These are phyloP conservation scores for Tichodroma muraria DNA, from an alignment of 2,113 vertebrate genomes.

Conservation along the genomic window DNA sequence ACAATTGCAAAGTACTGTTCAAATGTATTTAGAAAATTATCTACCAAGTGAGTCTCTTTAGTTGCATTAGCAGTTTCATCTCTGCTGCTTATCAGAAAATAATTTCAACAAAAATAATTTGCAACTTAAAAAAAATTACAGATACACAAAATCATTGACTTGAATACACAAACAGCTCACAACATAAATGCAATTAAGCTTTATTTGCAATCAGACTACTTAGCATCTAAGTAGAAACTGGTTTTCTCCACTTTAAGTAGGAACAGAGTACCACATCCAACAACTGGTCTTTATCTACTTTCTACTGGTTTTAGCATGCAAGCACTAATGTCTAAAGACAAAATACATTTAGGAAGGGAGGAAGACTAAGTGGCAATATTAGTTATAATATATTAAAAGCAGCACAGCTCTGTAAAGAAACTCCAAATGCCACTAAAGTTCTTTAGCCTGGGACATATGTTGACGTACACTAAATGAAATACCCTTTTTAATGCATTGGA, in stretches of 20 bases:
- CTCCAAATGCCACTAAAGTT: background rate
- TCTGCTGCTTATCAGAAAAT: background rate
- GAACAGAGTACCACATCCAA: background rate
- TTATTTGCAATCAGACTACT: background rate
- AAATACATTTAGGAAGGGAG: background rate
- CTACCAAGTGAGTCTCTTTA: background rate
- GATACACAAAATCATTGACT: background rate
- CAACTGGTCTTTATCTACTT: background rate
- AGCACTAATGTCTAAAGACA: background rate
- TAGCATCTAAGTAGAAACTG: background rate
- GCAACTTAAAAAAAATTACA: background rate
- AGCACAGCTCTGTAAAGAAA: background rate
- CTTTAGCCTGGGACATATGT: background rate
- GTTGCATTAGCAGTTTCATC: background rate
- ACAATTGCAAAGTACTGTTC: background rate
- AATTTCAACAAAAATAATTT: background rate
- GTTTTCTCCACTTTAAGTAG: background rate
- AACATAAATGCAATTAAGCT: background rate
- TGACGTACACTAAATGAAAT: background rate
- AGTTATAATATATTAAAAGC: background rate
- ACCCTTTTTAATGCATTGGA: background rate
- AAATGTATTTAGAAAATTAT: background rate
- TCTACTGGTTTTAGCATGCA: background rate
- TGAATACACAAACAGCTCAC: background rate
- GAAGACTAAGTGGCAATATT: background rate